These are phyloP conservation scores for Limosa lapponica DNA, from an alignment of 2,797 vertebrate species.

Conservation along the genomic window DNA sequence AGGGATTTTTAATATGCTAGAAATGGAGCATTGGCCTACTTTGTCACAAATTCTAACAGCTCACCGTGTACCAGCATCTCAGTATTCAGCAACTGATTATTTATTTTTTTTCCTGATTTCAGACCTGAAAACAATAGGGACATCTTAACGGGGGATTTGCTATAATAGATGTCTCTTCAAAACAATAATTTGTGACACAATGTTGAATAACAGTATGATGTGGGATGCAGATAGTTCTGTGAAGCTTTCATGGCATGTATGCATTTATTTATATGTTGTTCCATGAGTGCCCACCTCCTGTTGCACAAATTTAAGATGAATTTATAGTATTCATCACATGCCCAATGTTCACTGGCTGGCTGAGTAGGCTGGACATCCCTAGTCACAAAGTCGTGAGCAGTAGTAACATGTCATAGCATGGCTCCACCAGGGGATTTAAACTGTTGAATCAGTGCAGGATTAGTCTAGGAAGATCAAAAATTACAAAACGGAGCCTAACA, in stretches of 20 bases:
- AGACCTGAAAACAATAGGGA: background rate
- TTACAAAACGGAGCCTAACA: background rate
- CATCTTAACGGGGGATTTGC: background rate
- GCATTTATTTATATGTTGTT: background rate
- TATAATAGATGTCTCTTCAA: background rate
- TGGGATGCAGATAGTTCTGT: background rate
- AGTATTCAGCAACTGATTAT: background rate
- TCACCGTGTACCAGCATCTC: background rate
- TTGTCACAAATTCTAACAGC: background rate
- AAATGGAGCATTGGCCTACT: background rate
- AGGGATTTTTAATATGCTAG: background rate
- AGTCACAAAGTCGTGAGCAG: background rate
- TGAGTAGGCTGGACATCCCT: background rate
- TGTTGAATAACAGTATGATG: background rate
- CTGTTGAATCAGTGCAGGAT: background rate
- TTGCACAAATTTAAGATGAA: background rate
- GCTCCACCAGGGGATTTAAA: background rate
- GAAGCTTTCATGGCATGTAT: background rate
- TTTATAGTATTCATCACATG: background rate
- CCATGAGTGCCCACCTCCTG: background rate
- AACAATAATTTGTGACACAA: background rate
- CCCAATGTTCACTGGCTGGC: background rate
- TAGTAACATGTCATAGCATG: background rate
- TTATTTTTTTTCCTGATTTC: background rate
- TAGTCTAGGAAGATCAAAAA: background rate